Evolutionary conservation across 2,888 invertebrate genomes (phyloP), one percentile per base, ranked within the genome.

Genomic region (Diplolepis rosae): DNA sequence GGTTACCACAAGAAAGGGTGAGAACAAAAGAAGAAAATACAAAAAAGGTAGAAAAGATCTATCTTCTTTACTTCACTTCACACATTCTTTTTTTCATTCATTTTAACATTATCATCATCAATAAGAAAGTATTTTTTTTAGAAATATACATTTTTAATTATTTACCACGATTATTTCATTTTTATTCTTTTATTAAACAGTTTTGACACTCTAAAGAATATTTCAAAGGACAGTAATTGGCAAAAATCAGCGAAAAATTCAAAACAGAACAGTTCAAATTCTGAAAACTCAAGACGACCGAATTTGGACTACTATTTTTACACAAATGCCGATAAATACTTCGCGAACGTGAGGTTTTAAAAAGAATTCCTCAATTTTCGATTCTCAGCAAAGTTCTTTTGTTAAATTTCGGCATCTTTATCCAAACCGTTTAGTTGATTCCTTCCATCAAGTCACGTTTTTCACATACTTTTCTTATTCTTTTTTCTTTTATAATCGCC

Each of bases 391-490:
- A 56, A 24, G 4, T 22, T 32, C 56, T 13, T 39, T 56, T 56
- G 56, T 39, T 1, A 35, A 56, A 24, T 56, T 56, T 35, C 22
- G 32, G 11, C n/a, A n/a, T n/a, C 11, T 35, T 22, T 35, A 56
- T 56, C 56, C 35, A 56, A 56, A 39, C 6, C 35, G 32, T 7
- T 45, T 1, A 7, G 7, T 2, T 18, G 18, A 15, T 56, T 32
- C 56, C 13, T 56, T 56, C 35, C 13, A 56, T 39, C 35, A 22
- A 22, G 56, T 56, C 56, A 56, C 56, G 56, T 56, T 56, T 56
- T 56, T 56, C 56, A 56, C 56, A 56, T 56, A 22, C 22, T 56
- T 56, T 56, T 56, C 35, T 56, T 56, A 2, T n/a, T 24, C 24
- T 6, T 22, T 0, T 5, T 52, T 15, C 52, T 35, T 35, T 13